A percentile compares a stretch with the other conserved stretches of the same genome.
These are phyloP conservation scores for Probosciger aterrimus DNA, from an alignment of 2,113 vertebrate species.

Conservation along the genomic window DNA sequence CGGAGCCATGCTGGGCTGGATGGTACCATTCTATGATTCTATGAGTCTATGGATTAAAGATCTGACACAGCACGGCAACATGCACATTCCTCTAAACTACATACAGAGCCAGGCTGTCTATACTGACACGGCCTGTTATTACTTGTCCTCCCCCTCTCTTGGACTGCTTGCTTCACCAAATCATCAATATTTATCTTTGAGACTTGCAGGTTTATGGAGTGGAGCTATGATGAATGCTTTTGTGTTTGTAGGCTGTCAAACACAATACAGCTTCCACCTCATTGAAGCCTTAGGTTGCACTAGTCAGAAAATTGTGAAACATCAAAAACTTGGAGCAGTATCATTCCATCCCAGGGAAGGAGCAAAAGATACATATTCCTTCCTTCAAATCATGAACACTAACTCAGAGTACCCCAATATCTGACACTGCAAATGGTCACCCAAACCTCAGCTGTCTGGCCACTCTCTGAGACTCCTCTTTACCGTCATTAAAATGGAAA, in stretches of 20 bases:
- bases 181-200: not conserved
- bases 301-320: not conserved
- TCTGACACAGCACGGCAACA: not conserved
- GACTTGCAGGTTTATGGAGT: not conserved
- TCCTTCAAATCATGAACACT: not conserved
- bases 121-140: not conserved
- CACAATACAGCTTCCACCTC: not conserved
- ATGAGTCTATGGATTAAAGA: not conserved
- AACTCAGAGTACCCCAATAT: not conserved
- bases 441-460: not conserved
- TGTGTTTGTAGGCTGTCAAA: not conserved
- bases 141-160: not conserved
- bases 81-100: fast-evolving
- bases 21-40: not conserved
- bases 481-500: slow-evolving; percentile 14
- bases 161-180: not conserved
- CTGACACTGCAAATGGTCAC: not conserved
- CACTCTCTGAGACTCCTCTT: not conserved
- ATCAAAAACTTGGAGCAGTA: not conserved
- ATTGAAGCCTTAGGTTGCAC: not conserved
- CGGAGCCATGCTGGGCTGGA: not conserved
- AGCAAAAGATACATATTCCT: not conserved
- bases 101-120: not conserved
- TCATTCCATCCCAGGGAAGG: not conserved
- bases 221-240: not conserved